Percentiles rank a stretch among this genome's conserved stretches.
Conservation (phyloP, 1,140 invertebrate genomes). For the Scaptomyza graminum region DNA sequence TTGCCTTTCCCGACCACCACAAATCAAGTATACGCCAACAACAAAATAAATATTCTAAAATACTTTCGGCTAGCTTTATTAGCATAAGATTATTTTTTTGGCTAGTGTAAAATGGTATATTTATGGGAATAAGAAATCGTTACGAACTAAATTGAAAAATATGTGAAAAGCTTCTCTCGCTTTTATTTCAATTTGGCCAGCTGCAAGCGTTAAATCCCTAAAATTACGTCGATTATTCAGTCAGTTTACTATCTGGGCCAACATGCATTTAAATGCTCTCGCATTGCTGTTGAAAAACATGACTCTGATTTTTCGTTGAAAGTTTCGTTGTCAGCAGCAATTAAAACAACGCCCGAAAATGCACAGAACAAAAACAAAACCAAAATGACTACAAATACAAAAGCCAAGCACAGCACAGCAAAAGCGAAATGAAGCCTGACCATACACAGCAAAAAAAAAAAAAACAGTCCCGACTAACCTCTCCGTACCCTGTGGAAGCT, state of each 20-base stretch:
- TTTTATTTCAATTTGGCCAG: conserved; percentile 3
- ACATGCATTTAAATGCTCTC: conserved; percentile 47
- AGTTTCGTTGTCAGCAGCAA: conserved; percentile 78
- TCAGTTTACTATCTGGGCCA: conserved; percentile 24
- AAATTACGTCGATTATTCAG: conserved; percentile 60
- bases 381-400: conserved; percentile 6
- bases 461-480: neutral
- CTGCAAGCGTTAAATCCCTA: conserved; percentile 20
- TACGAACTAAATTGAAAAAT: neutral
- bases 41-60: neutral
- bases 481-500: neutral
- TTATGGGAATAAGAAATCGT: neutral
- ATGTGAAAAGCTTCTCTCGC: neutral
- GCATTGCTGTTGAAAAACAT: conserved; percentile 14
- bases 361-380: conserved; percentile 45
- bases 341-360: conserved; percentile 67
- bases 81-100: neutral
- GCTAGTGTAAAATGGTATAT: neutral
- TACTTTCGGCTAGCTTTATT: neutral
- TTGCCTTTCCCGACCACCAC: neutral
- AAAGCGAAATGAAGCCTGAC: conserved; percentile 47
- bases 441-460: conserved; percentile 3
- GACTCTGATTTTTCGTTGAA: conserved; percentile 65
- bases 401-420: conserved; percentile 22
- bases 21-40: conserved; percentile 5